Base-by-base conservation (phyloP, 2,797 vertebrate genomes). In the Odontamblyopus lacepedii region DNA sequence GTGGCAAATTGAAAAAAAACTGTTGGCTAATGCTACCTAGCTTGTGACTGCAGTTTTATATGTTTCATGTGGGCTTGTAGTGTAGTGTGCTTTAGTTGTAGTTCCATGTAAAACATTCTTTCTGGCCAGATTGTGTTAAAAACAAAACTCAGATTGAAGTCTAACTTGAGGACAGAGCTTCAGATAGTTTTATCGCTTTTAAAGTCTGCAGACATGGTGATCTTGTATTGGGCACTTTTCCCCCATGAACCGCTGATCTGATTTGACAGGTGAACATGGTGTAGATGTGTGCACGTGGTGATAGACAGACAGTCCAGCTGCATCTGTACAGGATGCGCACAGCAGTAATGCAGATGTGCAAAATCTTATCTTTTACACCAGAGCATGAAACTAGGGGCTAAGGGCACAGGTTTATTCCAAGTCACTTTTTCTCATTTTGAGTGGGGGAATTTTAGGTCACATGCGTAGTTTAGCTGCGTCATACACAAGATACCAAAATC, bases 291-390 rank as follows among this genome's bases (percentile, higher is more conserved):
- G 55, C 63, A 35, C 11, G 61, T 67, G 64, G 64, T 64, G 65
- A 32, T 67, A 73, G 65, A 32, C 67, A 73, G 73, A 75, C 61
- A 75, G 55, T 51, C 63, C 69, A 70, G 63, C 64, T 60, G 61
- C 70, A 73, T n/a, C 63, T 51, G 66, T 61, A 44, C 32, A 50
- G 77, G 81, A 70, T 78, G 72, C 75, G 78, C 59, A 48, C 13
- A 48, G 12, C 44, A 83, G 79, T 72, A 64, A 68, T 79, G 63
- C 68, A 89, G 83, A 79, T 84, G 65, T 85, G 55, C 85, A 55
- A 73, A 71, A n/a, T 82, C 73, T 89, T 88, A 91, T 91, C 89
- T 85, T 30, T 16, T 18, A 60, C 30, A 78, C 57, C 81, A 53
- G 79, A 86, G 84, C 86, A 9, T 88, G 72, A 78, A 62, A 67